phyloP scores from a whole-genome alignment of 1,140 invertebrate genomes.

The Philaenus spumarius region DNA sequence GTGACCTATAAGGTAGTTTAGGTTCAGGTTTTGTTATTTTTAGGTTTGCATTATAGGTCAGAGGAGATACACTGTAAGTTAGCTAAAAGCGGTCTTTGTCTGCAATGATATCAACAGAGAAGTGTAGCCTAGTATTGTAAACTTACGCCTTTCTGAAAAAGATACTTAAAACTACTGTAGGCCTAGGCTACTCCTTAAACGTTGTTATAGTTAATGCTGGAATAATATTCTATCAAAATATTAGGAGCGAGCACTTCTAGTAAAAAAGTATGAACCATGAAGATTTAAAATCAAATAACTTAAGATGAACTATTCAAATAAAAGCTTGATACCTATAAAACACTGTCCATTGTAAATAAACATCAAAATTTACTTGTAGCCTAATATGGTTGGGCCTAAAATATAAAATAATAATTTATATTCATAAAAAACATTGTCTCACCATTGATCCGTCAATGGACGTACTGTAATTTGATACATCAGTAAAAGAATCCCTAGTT shows the following conservation, averaged over 20 bases:
- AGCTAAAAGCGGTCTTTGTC: no score
- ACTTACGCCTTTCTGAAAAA: no score
- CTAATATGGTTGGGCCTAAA: not conserved
- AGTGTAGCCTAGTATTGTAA: no score
- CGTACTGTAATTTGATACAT: constrained; percentile 12
- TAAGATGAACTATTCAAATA: not conserved
- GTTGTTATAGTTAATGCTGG: no score
- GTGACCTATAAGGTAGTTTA: no score
- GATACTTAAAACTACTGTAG: no score
- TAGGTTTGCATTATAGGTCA: not conserved
- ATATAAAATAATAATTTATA: not conserved
- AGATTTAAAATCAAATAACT: not conserved
- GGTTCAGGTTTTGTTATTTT: no score
- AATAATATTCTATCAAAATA: no score
- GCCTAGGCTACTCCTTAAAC: no score
- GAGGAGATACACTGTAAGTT: no score
- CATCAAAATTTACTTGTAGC: not conserved
- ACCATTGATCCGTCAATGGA: constrained; percentile 8
- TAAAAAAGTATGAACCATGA: not conserved
- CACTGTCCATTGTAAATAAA: not conserved
- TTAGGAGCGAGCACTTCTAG: no score
- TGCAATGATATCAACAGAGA: no score
- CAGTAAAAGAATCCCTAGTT: constrained; percentile 4
- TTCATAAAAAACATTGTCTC: not conserved
- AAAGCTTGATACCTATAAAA: not conserved